Percentiles rank a stretch among this genome's conserved stretches.
These are phyloP conservation scores for Euphonia xanthogaster DNA, from an alignment of 2,797 vertebrate species.

Conservation along the genomic window DNA sequence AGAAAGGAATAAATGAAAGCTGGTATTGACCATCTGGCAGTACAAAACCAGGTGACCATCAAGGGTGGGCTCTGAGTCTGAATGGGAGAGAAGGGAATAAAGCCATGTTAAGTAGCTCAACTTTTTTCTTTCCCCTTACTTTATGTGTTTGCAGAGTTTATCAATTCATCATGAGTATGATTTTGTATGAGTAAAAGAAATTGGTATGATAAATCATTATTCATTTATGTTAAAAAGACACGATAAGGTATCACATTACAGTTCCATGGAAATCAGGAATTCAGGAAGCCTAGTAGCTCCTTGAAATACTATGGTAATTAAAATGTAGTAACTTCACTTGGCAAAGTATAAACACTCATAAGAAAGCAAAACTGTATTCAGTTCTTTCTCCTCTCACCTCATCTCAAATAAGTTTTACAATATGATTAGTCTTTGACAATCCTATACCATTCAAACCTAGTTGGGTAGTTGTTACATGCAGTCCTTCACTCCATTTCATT, in stretches of 20 bases:
- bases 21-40: background rate
- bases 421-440: background rate
- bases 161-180: background rate
- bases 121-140: background rate
- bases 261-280: background rate
- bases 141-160: background rate
- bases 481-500: background rate
- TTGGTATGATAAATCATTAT: background rate
- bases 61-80: background rate
- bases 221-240: background rate
- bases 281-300: background rate
- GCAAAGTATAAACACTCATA: background rate
- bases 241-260: background rate
- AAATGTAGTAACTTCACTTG: background rate
- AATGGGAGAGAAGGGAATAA: background rate
- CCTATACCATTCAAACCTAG: background rate
- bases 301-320: background rate
- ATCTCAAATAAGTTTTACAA: background rate
- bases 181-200: background rate
- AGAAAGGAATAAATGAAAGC: background rate
- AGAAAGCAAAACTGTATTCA: background rate
- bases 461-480: background rate
- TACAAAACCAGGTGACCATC: background rate
- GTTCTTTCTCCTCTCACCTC: background rate
- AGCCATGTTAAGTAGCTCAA: background rate